Base-by-base conservation (phyloP, 2,888 invertebrate species). In the Cantharis rustica region DNA sequence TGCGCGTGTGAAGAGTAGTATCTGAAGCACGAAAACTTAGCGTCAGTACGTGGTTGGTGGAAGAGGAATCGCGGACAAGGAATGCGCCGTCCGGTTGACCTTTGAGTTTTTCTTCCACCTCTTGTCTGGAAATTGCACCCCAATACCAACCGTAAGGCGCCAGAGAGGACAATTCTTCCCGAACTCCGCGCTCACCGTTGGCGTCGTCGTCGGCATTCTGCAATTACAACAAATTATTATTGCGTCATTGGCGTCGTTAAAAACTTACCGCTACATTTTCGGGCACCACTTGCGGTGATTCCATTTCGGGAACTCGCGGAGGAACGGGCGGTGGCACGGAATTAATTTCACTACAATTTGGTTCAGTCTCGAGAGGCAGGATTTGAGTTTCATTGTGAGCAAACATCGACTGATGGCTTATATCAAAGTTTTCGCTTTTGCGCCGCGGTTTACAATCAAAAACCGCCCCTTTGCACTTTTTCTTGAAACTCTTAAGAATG, bases 31-130 rank as follows among this genome's bases (percentile, higher is more conserved):
- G 91, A 87, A 95, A 95, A 85, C 94, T 94, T 71, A 95, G 88
- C 31, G 94, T 94, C 80, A 95, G 91, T 79, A 95, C 90, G 84
- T 93, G 92, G 78, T 91, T 90, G 81, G 91, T 91, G 73, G 94
- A 93, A 16, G 94, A 93, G 3, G 94, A 94, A 86, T 95, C 95
- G n/a, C 95, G 89, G 5, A 95, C 93, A 76, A 95, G 88, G 87
- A 95, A 95, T 13, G 94, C 91, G 47, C 95, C 95, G 82, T 95
- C 94, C 9, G 93, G 92, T 84, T 93, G 92, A 78, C 91, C 91
- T 69, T 90, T 87, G 27, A 95, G 88, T 84, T 92, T 92, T 73
- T 91, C 90, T 85, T 95, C 94, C 0, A 95, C 94, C 85, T 94
- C 93, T 61, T 90, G 90, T 80, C 93, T 90, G 0, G 93, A 91